phyloP scores from a whole-genome alignment of 2,113 vertebrate genomes.

The Boleophthalmus pectinirostris region DNA sequence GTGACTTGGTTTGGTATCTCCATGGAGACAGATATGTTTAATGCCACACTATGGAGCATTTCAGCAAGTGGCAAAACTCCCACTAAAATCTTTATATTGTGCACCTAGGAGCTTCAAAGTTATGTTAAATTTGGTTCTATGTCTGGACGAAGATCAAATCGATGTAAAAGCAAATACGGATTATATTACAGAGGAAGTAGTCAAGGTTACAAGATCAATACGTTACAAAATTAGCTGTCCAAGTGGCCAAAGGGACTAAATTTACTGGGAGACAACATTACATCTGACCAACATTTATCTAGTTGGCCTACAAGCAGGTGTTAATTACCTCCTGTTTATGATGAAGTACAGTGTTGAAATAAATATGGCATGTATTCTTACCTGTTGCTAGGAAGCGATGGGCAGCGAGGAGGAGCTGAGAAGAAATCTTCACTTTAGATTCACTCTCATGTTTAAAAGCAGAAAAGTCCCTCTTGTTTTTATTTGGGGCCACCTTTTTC shows the following conservation, averaged over 20 bases:
- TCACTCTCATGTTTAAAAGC: slow-evolving; percentile 92
- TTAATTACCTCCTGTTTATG: not conserved
- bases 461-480: slow-evolving; percentile 90
- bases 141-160: no score
- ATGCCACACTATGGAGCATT: no score
- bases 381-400: slow-evolving; percentile 95
- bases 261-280: not conserved
- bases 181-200: no score
- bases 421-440: slow-evolving; percentile 92
- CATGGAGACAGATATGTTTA: not conserved
- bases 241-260: no score
- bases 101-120: no score
- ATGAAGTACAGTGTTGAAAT: not conserved
- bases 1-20: not conserved
- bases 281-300: not conserved
- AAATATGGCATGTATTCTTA: slow-evolving; percentile 54
- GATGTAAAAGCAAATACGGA: no score
- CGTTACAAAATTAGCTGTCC: no score
- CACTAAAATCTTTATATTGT: no score
- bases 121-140: no score
- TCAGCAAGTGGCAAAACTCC: no score
- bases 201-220: no score
- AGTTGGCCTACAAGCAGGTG: not conserved
- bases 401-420: slow-evolving; percentile 93
- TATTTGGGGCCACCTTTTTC: slow-evolving; percentile 85